Evolutionary conservation across 2,113 vertebrate genomes (phyloP), one percentile per base, ranked within the genome.

Genomic region (Turdus rufiventris): DNA sequence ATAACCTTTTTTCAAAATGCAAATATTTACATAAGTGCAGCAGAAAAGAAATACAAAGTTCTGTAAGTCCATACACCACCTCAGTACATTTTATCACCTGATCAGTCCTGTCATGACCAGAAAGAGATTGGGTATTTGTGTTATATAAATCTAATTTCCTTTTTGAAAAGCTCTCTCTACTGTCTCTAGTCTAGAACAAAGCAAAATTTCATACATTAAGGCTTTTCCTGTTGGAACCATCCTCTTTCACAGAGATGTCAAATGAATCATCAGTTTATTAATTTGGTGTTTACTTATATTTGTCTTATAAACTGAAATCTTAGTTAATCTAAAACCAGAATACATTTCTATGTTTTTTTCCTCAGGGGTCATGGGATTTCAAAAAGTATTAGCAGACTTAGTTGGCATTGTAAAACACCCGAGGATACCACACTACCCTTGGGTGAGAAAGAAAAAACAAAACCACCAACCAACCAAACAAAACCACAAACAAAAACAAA

Each of bases 241-340:
- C 50, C 7, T 60, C 47, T 68, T 85, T 51, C 58, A 74, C 2
- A 38, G 25, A 92, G 33, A 54, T 38, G 48, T 68, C 47, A 96
- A 96, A 92, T 80, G 31, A 92, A 96, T 93, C 53, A 10, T 77
- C 75, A 91, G 29, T 86, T 93, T 76, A 94, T 77, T 94, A 96
- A 67, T 81, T 45, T 88, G 26, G 28, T 88, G 66, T 85, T 85
- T 79, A 56, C 43, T 88, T 95, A 42, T 82, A 94, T 85, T 34
- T 86, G 48, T 93, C 29, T 63, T 71, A 76, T 87, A 92, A 91
- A 56, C 47, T 85, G 87, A 97, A 96, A 18, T 80, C 61, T 93
- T 91, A 92, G 82, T 94, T 97, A 97, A 91, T 92, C 34, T 83
- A 87, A 79, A 96, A 85, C 29, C 47, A 88, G 56, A 94, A 80